These are phyloP conservation scores for Zoanthus sansibaricus DNA, from an alignment of 92 coral and sea anemone genomes.

Conservation along the genomic window DNA sequence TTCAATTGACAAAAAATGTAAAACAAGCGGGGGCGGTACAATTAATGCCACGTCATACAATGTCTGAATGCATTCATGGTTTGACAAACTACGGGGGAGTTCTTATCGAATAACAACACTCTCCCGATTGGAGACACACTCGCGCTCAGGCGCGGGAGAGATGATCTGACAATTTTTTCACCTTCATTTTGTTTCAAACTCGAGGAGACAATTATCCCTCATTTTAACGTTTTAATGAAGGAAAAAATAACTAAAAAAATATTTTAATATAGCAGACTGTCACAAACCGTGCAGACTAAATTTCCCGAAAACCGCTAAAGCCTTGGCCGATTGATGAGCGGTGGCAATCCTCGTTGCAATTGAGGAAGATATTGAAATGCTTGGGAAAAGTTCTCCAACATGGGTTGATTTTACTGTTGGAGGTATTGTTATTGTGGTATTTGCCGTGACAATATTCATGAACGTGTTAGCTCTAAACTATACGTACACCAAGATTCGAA, in stretches of 20 bases:
- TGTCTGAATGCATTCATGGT: conserved; percentile 15
- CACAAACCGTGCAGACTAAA: background rate
- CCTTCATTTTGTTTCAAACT: too few species aligned
- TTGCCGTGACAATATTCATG: conserved; percentile 77
- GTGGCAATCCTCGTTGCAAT: background rate
- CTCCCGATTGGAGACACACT: background rate
- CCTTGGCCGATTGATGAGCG: background rate
- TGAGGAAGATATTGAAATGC: conserved; percentile 47
- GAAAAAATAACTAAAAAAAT: background rate
- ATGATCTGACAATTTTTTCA: background rate
- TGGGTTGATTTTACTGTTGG: conserved; percentile 83
- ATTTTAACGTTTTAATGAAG: conserved; percentile 31
- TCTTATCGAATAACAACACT: conserved; percentile 27
- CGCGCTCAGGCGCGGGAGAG: conserved; percentile 22
- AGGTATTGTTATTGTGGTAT: conserved; percentile 65
- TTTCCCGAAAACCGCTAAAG: background rate
- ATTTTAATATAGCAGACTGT: background rate
- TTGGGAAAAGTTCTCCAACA: conserved; percentile 33
- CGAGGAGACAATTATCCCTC: background rate
- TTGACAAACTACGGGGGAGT: conserved; percentile 35
- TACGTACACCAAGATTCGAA: conserved; percentile 80
- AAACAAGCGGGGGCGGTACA: conserved; percentile 44
- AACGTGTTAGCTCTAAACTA: conserved; percentile 84
- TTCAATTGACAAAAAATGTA: background rate
- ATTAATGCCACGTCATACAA: conserved; percentile 41